Evolutionary conservation across 2,113 vertebrate genomes (phyloP), one percentile per base, ranked within the genome.

Genomic region (Perccottus glenii): DNA sequence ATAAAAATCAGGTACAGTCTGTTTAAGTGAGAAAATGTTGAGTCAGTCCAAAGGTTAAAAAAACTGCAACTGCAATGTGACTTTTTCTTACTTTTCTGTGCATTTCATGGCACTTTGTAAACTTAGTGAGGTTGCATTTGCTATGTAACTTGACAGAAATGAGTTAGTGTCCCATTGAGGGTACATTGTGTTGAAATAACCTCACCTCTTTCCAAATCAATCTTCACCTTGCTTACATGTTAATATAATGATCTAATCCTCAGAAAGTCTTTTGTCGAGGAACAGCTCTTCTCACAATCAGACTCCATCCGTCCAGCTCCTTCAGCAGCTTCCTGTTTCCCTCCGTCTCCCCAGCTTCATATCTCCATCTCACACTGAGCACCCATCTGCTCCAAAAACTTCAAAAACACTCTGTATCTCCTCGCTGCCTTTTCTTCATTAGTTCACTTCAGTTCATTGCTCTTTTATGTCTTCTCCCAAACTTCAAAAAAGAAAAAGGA

Each of bases 321-420:
- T 68, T 16, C 69, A 46, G 57, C 64, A 51, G 11, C 43, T 27
- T 33, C 14, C 82, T 59, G 56, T 71, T 61, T 67, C 55, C 8
- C 55, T 67, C 67, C 52, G 46, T 78, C 74, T 64, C 70, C 19
- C 19, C 19, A 27, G 19, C 19, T 27, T 48, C 43, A 9, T 60
- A 10, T 27, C 78, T 73, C 73, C 11, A 6, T 57, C 77, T 76
- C 85, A 83, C 84, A 86, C 88, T 85, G 86, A 67, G 84, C 78
- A 58, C 68, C 82, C 87, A 89, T 91, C 91, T 91, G 87, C 74
- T 82, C 75, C 73, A 51, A 77, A 48, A 84, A 85, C 85, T 90
- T 88, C 86, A 90, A 81, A 88, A 83, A 76, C 81, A 44, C 67
- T 67, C 68, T 1, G 56, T 67, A 61, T 73, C 81, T 80, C 75